Conservation (phyloP, 2,888 invertebrate genomes). For the Poecilobothrus nobilitatus region DNA sequence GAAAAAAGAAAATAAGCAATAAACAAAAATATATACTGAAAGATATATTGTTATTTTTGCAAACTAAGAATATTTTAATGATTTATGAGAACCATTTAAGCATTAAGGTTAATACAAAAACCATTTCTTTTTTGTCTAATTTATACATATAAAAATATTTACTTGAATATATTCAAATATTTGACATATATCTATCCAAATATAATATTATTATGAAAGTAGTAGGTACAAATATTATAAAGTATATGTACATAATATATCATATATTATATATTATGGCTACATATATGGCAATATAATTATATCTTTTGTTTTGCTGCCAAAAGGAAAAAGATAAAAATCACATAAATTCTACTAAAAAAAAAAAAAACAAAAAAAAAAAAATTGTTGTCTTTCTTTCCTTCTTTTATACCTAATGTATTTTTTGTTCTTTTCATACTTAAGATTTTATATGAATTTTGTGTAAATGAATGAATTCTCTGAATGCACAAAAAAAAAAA, state of each 20-base stretch:
- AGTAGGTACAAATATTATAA: not conserved
- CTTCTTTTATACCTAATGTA: no score
- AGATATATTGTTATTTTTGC: not conserved
- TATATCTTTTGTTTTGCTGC: not conserved
- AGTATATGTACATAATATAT: not conserved
- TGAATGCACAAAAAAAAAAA: not conserved
- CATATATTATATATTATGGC: not conserved
- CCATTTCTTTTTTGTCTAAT: not conserved
- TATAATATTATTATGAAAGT: not conserved
- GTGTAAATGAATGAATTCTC: not conserved
- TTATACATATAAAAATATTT: no score
- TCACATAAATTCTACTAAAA: not conserved
- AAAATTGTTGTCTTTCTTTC: no score
- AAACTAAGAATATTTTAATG: not conserved
- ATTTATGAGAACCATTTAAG: constrained; percentile 6
- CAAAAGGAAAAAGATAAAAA: constrained; percentile 1
- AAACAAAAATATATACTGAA: not conserved
- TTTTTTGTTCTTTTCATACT: not conserved
- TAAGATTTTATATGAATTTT: not conserved
- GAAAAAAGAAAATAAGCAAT: not conserved
- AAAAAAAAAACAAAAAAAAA: no score
- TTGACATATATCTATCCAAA: no score
- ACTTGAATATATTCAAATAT: no score
- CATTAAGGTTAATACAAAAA: not conserved
- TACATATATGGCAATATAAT: not conserved